These are phyloP conservation scores for Catharus bicknelli DNA, from an alignment of 2,113 vertebrate species.

Conservation along the genomic window DNA sequence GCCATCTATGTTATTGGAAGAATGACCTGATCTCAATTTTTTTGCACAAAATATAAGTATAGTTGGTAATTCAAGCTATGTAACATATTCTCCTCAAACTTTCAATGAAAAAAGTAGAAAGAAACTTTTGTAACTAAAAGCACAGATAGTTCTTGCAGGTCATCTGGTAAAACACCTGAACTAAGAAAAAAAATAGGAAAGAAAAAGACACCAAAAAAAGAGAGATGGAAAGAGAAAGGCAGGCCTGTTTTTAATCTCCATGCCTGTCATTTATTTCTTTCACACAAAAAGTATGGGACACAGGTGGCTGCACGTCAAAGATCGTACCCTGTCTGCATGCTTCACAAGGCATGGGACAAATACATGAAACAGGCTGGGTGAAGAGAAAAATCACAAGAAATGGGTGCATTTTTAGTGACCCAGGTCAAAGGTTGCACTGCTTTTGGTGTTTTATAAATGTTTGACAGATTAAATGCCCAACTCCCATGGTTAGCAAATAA, in stretches of 20 bases:
- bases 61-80: background rate
- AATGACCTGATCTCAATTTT: background rate
- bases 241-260: conserved; percentile 59
- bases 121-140: conserved; percentile 10
- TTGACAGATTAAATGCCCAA: conserved; percentile 72
- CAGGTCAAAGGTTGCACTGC: conserved; percentile 66
- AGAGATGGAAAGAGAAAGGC: background rate
- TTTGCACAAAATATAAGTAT: background rate
- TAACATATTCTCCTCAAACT: background rate
- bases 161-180: conserved; percentile 53
- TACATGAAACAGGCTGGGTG: conserved; percentile 33
- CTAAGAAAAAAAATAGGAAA: background rate
- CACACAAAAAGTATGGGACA: conserved; percentile 73
- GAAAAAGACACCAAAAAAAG: fast-evolving
- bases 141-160: conserved; percentile 11
- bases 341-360: conserved; percentile 63
- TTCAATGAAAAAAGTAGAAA: background rate
- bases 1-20: background rate
- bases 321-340: conserved; percentile 64
- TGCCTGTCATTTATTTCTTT: conserved; percentile 73
- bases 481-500: conserved; percentile 67
- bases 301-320: conserved; percentile 80
- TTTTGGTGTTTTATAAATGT: conserved; percentile 74
- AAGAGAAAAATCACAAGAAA: conserved; percentile 56
- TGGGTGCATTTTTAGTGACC: conserved; percentile 60